A percentile compares a stretch with the other conserved stretches of the same genome.
These are phyloP conservation scores for Sebastes kiyomatsui DNA, from an alignment of 2,797 vertebrate species.

Conservation along the genomic window DNA sequence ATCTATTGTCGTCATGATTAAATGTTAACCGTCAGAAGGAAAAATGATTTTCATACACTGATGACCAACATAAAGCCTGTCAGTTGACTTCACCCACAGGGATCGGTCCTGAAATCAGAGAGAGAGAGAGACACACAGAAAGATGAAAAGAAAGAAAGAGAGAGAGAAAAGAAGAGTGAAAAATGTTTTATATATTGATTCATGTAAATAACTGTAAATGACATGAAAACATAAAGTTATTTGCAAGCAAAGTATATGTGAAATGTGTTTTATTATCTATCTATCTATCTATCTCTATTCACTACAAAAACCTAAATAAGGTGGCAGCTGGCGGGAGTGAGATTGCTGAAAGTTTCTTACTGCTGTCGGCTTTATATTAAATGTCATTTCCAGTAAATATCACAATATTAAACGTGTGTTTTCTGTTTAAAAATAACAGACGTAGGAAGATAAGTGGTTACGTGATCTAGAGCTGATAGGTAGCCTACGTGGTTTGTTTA, in stretches of 20 bases:
- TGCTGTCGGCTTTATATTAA: too few relatives aligned
- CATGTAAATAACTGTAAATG: conserved; percentile 78
- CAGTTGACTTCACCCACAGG: not conserved
- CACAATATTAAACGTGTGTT: too few relatives aligned
- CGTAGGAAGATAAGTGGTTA: too few relatives aligned
- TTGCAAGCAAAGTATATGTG: conserved; percentile 57
- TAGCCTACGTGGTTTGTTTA: too few relatives aligned
- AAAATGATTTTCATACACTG: not conserved
- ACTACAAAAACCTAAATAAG: too few relatives aligned
- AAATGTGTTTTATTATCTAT: not conserved
- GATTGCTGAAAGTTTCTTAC: too few relatives aligned
- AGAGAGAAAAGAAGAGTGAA: not conserved
- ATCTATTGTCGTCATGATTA: not conserved
- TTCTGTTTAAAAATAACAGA: too few relatives aligned
- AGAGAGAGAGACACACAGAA: not conserved
- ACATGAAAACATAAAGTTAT: conserved; percentile 67
- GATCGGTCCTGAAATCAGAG: conserved; percentile 34
- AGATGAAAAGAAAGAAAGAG: not conserved
- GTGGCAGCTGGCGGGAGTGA: too few relatives aligned
- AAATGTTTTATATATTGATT: conserved; percentile 42
- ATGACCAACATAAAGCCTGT: not conserved
- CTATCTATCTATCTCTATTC: not conserved
- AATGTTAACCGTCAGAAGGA: not conserved
- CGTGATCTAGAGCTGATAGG: too few relatives aligned
- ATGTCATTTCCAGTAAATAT: too few relatives aligned